phyloP scores from a whole-genome alignment of 2,888 invertebrate species.

The Heliothis peltigera region DNA sequence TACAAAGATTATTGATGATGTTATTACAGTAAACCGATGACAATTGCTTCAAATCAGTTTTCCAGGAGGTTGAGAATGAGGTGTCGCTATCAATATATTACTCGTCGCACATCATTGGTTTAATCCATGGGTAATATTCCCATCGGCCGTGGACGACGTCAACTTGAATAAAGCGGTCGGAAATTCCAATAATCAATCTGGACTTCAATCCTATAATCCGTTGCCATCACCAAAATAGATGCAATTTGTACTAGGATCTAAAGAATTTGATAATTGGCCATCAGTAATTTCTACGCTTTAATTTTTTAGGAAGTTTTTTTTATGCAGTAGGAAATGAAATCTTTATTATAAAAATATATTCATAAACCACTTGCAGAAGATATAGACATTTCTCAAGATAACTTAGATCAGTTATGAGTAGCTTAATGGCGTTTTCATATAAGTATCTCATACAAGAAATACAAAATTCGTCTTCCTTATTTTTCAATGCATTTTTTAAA shows the following conservation, averaged over 20 bases:
- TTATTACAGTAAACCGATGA: constrained; percentile 17
- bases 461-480: too few relatives aligned
- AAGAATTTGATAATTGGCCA: constrained; percentile 35
- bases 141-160: constrained; percentile 34
- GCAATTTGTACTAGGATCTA: constrained; percentile 49
- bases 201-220: constrained; percentile 73
- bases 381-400: too few relatives aligned
- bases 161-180: constrained; percentile 65
- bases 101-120: constrained; percentile 11
- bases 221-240: constrained; percentile 69
- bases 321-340: not conserved
- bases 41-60: constrained; percentile 22
- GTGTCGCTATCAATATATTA: constrained; percentile 34
- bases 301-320: not conserved
- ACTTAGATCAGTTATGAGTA: too few relatives aligned
- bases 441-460: too few relatives aligned
- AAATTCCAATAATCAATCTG: constrained; percentile 75
- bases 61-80: constrained; percentile 6
- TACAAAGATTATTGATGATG: too few relatives aligned
- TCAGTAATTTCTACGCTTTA: not conserved
- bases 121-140: constrained; percentile 44
- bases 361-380: too few relatives aligned
- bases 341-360: too few relatives aligned
- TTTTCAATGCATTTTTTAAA: not conserved
- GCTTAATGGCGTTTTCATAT: too few relatives aligned